Evolutionary conservation across 2,113 vertebrate species (phyloP), one percentile per base, ranked within the genome.

Genomic region (Salvelinus namaycush): DNA sequence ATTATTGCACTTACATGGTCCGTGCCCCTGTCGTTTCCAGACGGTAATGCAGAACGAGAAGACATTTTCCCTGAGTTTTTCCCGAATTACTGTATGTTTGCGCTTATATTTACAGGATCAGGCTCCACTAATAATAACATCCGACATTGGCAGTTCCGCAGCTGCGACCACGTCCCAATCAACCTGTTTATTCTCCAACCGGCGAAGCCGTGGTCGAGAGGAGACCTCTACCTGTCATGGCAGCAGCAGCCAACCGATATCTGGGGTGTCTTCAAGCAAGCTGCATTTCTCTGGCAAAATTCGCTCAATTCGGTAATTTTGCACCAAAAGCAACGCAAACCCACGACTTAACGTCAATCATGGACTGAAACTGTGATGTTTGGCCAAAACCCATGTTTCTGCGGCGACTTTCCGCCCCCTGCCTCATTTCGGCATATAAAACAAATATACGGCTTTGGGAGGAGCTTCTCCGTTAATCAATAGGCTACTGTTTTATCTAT

Each of bases 11-110:
- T 94, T 94, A 94, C 93, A 88, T 94, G 93, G 79, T 94, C 93
- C 67, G 90, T 88, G 86, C 91, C 92, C 91, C 93, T 91, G 87
- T 94, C 93, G 91, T 91, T 93, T 59, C 91, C 92, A 87, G 92
- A 92, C 87, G 92, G 91, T 83, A 94, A 90, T 84, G 93, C 90
- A 89, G 93, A 93, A 73, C 93, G 90, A 87, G 92, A 93, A 81
- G 93, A 94, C 93, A 94, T 82, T 83, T 87, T 92, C 90, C 92
- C 93, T 92, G 92, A 93, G 92, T 90, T 79, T 75, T 70, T 20
- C 68, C 22, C 77, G 79, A 89, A 83, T 87, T 81, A 79, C 87
- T 79, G 79, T 78, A 85, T 70, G 78, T 81, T 70, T 11, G 72
- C 77, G 67, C 64, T 78, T 85, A 79, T 87, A 48, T 84, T 86